phyloP scores from a whole-genome alignment of 2,888 invertebrate species.

The Gasteruption jaculator region DNA sequence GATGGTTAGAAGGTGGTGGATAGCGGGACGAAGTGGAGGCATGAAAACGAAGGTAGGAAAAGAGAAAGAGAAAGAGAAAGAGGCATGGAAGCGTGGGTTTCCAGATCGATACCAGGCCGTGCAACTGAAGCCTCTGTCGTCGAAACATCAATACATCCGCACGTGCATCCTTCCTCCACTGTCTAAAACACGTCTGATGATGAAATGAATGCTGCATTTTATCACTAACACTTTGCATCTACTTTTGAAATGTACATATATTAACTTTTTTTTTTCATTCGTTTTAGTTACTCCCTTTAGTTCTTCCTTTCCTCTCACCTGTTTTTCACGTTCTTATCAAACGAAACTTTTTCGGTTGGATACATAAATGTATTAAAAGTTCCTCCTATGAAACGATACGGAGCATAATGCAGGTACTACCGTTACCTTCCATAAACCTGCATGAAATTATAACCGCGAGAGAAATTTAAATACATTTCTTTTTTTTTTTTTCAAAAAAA shows the following conservation, averaged over 20 bases:
- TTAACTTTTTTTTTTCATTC: not conserved
- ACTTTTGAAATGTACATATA: too few relatives aligned
- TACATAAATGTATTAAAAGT: not conserved
- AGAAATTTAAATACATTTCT: too few relatives aligned
- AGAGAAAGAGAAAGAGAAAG: slow-evolving; percentile 25
- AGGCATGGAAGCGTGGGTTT: slow-evolving; percentile 38
- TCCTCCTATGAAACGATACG: too few relatives aligned
- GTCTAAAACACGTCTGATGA: too few relatives aligned
- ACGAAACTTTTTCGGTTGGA: not conserved
- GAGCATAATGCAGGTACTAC: too few relatives aligned
- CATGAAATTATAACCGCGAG: too few relatives aligned
- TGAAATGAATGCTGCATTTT: too few relatives aligned
- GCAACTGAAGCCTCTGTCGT: slow-evolving; percentile 38
- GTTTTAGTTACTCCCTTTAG: not conserved
- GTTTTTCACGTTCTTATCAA: not conserved
- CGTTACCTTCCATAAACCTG: too few relatives aligned
- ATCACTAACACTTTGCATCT: too few relatives aligned
- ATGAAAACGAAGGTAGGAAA: slow-evolving; percentile 22
- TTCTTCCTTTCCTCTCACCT: not conserved
- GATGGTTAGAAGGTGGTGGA: slow-evolving; percentile 16
- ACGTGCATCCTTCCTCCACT: slow-evolving; percentile 36
- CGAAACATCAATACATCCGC: slow-evolving; percentile 39
- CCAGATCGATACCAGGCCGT: slow-evolving; percentile 46
- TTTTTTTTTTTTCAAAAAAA: too few relatives aligned
- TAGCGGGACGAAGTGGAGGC: slow-evolving; percentile 15